Evolutionary conservation across 2,888 invertebrate genomes (phyloP).

Genomic region (Scaptomyza reducta): DNA sequence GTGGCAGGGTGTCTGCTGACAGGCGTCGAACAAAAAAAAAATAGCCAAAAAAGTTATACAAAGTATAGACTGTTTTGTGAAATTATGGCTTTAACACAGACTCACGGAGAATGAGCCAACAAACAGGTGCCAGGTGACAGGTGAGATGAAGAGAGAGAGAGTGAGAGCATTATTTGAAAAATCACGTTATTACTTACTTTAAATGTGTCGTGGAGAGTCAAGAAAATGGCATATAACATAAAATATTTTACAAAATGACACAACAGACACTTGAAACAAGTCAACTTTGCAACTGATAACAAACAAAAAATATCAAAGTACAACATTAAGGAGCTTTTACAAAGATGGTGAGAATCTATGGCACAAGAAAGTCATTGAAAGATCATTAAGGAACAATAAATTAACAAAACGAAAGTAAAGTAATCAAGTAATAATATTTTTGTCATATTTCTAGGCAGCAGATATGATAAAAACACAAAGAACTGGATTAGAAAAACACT

Average conservation of each 20-base stretch:
- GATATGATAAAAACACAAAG: no score
- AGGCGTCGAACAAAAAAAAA: constrained; percentile 9
- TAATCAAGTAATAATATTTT: no score
- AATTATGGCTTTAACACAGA: constrained; percentile 32
- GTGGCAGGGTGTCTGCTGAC: background rate
- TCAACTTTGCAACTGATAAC: no score
- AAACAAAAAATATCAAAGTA: background rate
- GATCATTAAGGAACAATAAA: no score
- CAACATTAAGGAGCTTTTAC: background rate
- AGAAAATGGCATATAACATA: background rate
- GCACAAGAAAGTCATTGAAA: no score
- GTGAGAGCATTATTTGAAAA: constrained; percentile 10
- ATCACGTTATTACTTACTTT: constrained; percentile 17
- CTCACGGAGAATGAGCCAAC: background rate
- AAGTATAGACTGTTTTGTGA: constrained; percentile 61
- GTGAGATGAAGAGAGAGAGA: background rate
- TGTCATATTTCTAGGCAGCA: no score
- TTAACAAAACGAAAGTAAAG: no score
- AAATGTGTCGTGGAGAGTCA: constrained; percentile 6
- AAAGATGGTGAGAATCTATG: no score
- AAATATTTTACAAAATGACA: constrained; percentile 26
- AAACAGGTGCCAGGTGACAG: constrained; percentile 9
- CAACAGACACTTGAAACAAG: constrained; percentile 1
- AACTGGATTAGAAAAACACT: no score
- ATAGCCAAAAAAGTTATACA: background rate